Base-by-base conservation (phyloP, 2,888 invertebrate genomes). In the Homarus gammarus region DNA sequence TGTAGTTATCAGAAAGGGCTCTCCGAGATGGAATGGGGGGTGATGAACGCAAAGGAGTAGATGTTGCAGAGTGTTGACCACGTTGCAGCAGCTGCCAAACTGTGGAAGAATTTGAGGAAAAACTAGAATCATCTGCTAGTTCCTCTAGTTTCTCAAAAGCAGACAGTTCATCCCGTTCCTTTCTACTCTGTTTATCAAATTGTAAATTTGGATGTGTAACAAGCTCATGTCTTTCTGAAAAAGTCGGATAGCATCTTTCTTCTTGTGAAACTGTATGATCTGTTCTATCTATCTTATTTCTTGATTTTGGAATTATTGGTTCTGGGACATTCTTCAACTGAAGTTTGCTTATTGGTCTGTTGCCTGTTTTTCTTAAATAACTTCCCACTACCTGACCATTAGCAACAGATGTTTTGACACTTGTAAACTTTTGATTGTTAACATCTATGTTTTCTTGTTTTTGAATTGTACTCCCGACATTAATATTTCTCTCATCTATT, bases 71-170 rank as follows among this genome's bases (percentile, higher is more conserved):
- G 1, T 72, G 72, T 64, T 56, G 84, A 33, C 82, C 85, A 56
- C 56, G 68, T 49, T 81, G 89, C n/a, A 92, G 81, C 40, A 92
- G 77, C 10, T 44, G 75, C 49, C 49, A 51, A 31, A 92, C 92
- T 56, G 86, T 89, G 36, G 92, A 92, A 6, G 90, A 90, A 56
- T 78, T 89, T 18, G 92, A 92, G 36, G 90, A 92, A 51, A 92
- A 90, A 78, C 92, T 92, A 0, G 88, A 89, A 38, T 89, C 83
- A 0, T 83, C 92, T 33, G 87, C 90, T 44, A 92, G 79, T 44
- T 90, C 90, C 68, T 92, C 92, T 33, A 92, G 49, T 22, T 83
- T 88, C 73, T 92, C 92, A 89, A 92, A 92, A 12, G 90, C 83
- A 18, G 77, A 73, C 61, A 87, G 38, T 51, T 90, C 84, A 22